Evolutionary conservation across 2,113 vertebrate species (phyloP), one percentile per base, ranked within the genome.

Genomic region (Dasyprocta punctata): DNA sequence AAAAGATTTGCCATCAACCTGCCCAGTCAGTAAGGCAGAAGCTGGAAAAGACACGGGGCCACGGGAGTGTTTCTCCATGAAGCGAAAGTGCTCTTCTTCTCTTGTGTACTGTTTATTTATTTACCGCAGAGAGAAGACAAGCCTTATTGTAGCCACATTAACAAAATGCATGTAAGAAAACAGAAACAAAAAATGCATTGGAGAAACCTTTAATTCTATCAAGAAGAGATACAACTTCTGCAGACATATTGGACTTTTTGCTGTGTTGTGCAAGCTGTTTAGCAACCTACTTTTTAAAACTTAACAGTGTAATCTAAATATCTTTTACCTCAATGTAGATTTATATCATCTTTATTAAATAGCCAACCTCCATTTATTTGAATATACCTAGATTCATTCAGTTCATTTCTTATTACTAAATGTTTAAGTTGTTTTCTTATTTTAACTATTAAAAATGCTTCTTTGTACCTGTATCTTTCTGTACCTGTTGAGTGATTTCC

Each of bases 321-420:
- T 63, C 5, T 89, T 73, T 92, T 67, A 77, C 36, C 5, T 58
- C 28, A 86, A 17, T 7, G 12, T 58, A 41, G 67, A 95, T 60
- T 86, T n/a, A 49, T 38, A 44, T 58, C 41, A 63, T 82, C 17
- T 94, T 92, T 88, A 83, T 65, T 85, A 94, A 94, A 71, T 86
- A 22, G 63, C 10, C 90, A n/a, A 49, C 3, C 19, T 86, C 36
- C 14, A 75, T 47, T 84, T 88, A 77, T 92, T 82, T 86, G 33
- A 49, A 63, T 54, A 94, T 44, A 38, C 14, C 44, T 60, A 38
- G 11, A 81, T 86, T 81, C 44, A 24, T 58, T 52, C 52, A 52
- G 52, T 12, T 52, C 52, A 30, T n/a, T 63, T 61, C n/a, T 92
- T 67, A 75, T 26, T 49, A 52, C 60, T 81, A 84, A 88, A 56